Percentiles rank a stretch among this genome's conserved stretches.
These are phyloP conservation scores for Delichon dasypus DNA, from an alignment of 2,797 vertebrate species.

Conservation along the genomic window DNA sequence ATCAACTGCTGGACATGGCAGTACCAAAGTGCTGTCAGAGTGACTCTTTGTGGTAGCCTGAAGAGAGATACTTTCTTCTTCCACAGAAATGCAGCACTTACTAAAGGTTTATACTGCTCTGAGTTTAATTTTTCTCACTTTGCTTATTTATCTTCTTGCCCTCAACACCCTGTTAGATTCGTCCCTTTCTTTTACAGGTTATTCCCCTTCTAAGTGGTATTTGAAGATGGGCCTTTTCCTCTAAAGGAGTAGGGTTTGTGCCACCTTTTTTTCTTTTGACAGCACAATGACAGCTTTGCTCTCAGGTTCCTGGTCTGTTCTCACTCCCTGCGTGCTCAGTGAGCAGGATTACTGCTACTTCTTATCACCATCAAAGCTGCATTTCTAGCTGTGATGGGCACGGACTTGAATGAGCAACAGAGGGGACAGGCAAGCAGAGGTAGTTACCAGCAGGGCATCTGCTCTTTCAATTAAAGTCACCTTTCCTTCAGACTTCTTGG, in stretches of 20 bases:
- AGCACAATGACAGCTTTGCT: background rate
- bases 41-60: background rate
- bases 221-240: background rate
- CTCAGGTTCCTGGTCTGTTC: background rate
- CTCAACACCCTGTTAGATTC: background rate
- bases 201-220: background rate
- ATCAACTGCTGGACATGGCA: background rate
- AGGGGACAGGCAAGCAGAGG: background rate
- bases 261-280: background rate
- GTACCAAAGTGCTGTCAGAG: background rate
- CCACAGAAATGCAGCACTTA: background rate
- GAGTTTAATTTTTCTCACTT: background rate
- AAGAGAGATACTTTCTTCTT: background rate
- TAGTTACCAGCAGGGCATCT: background rate
- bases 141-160: background rate
- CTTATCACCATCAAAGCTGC: slow-evolving; percentile 8
- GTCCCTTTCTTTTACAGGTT: background rate
- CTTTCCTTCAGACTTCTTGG: background rate
- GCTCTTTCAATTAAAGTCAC: background rate
- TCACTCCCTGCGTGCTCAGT: background rate
- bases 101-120: background rate
- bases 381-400: background rate
- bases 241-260: background rate
- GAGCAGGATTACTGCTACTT: slow-evolving; percentile 8
- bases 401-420: background rate